Percentiles rank a stretch among this genome's conserved stretches.
phyloP scores from a whole-genome alignment of 2,797 vertebrate genomes.

The Chaenodraco wilsoni region DNA sequence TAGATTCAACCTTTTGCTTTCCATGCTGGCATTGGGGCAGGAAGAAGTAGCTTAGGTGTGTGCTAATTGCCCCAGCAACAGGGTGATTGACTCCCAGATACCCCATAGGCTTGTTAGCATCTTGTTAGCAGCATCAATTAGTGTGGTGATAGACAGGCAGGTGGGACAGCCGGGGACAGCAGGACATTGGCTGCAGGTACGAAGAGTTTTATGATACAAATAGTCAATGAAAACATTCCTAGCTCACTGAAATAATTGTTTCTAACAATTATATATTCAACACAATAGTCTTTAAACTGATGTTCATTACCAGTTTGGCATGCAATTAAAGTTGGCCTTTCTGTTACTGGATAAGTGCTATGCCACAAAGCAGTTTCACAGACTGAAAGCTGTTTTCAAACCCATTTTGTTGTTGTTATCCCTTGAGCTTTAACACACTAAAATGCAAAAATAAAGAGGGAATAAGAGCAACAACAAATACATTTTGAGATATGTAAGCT shows the following conservation, averaged over 20 bases:
- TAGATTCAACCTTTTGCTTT: slow-evolving; percentile 26
- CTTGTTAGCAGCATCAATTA: slow-evolving; percentile 64
- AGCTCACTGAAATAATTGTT: background rate
- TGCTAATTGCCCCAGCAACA: slow-evolving; percentile 48
- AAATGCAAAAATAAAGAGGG: background rate
- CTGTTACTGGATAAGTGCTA: background rate
- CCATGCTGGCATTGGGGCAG: slow-evolving; percentile 29
- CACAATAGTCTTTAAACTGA: background rate
- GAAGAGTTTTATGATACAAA: slow-evolving; percentile 25
- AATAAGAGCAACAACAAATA: background rate
- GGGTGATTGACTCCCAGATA: slow-evolving; percentile 39
- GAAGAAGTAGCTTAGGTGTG: slow-evolving; percentile 39
- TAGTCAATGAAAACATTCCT: background rate
- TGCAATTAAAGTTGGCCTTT: background rate
- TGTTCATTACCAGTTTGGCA: background rate
- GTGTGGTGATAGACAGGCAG: slow-evolving; percentile 37
- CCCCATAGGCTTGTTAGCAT: slow-evolving; percentile 52
- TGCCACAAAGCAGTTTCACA: background rate
- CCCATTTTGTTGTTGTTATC: no score
- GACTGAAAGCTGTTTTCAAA: background rate
- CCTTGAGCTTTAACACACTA: background rate
- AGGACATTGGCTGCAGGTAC: slow-evolving; percentile 19
- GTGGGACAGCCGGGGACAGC: slow-evolving; percentile 15
- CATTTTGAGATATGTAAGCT: background rate
- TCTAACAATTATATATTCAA: background rate